These are phyloP conservation scores for Cliona cf. orientalis DNA, from an alignment of 37 sponge, comb jelly and placozoan genomes.

Conservation along the genomic window DNA sequence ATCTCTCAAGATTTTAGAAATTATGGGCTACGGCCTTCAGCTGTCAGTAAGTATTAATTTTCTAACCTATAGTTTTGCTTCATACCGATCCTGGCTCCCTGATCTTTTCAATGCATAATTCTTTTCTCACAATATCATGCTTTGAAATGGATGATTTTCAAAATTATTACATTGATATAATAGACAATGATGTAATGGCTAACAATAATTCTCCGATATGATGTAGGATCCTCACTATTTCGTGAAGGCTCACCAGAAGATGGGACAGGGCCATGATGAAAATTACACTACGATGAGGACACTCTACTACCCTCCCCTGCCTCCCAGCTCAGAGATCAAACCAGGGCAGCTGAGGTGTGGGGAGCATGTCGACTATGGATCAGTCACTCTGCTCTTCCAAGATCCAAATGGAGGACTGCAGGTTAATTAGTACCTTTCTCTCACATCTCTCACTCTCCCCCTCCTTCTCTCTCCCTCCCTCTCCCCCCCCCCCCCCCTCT, in stretches of 20 bases:
- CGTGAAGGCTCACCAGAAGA: constrained; percentile 40
- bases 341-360: constrained; percentile 80
- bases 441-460: too few species aligned
- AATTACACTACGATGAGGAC: constrained; percentile 53
- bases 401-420: constrained; percentile 73
- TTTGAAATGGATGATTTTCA: too few species aligned
- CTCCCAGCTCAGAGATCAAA: constrained; percentile 12
- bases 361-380: constrained; percentile 83
- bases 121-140: background rate
- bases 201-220: background rate
- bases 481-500: too few species aligned
- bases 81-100: background rate
- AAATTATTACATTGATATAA: background rate
- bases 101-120: background rate
- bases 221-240: constrained; percentile 66
- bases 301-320: constrained; percentile 76
- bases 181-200: background rate
- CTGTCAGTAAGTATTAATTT: constrained; percentile 43
- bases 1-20: constrained; percentile 33
- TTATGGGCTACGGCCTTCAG: constrained; percentile 61
- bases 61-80: background rate
- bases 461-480: too few species aligned
- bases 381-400: constrained; percentile 78
- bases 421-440: constrained; percentile 43
- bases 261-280: constrained; percentile 1